Base-by-base conservation (phyloP, 1,140 invertebrate species). In the Potamilus streckersoni region DNA sequence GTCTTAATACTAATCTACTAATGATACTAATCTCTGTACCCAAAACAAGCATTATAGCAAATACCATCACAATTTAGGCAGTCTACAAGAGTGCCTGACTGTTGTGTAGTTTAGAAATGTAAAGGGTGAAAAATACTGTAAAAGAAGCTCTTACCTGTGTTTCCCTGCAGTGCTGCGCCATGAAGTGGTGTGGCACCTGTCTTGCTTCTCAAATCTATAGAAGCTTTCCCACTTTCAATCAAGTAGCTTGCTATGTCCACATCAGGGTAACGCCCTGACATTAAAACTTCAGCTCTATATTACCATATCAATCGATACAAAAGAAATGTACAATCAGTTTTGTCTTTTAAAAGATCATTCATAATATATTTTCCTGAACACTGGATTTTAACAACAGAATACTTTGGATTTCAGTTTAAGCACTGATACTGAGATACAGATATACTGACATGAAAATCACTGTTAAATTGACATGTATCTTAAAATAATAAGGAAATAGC, bases 121-220 rank as follows among this genome's bases (percentile, higher is more conserved):
- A 5, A 55, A 20, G 38, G 19, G n/a, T n/a, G 19, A 23, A 69
- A 69, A 19, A 69, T 27, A n/a, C 31, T 23, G 17, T 23, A 20
- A 8, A 23, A 55, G 12, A 2, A 58, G 57, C 57, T 20, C 6
- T 38, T 76, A 82, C 80, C 80, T 56, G 16, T 63, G 58, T 82
- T 79, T 38, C 78, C 78, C 62, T 79, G 79, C 20, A 81, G 49
- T 19, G 80, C 76, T 20, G 82, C 79, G 2, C 82, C 82, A 72
- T 83, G 82, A 58, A 83, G 64, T 23, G 82, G 77, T 69, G 82
- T 83, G 27, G 75, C 82, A 14, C 79, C 79, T 13, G 73, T 81
- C 19, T 78, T 74, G 19, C 72, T 83, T 58, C 20, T 74, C 2
- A 68, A 61, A 49, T 79, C 76, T 20, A 83, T 69, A 63, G 69